Conservation (phyloP, 23 tunicate genomes). For the Styela plicata region DNA sequence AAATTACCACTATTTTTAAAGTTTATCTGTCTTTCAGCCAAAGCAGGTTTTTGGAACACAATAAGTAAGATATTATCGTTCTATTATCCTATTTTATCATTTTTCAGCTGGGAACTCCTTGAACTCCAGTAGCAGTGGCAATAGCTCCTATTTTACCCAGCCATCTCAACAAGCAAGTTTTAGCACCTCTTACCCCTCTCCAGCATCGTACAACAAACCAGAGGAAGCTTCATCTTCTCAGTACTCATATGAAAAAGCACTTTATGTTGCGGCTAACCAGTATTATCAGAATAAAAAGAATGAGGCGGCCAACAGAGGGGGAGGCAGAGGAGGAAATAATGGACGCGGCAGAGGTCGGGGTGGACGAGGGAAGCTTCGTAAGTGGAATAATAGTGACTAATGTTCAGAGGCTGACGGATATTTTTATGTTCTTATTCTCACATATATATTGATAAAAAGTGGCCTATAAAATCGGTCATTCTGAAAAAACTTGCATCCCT, state of each 20-base stretch:
- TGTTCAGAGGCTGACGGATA: too few relatives aligned
- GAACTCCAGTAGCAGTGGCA: neutral
- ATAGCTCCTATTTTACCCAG: neutral
- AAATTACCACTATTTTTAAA: too few relatives aligned
- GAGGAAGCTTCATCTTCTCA: conserved; percentile 35
- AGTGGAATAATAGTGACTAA: too few relatives aligned
- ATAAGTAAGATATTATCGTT: too few relatives aligned
- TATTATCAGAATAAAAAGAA: conserved; percentile 40
- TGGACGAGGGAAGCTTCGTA: conserved; percentile 9
- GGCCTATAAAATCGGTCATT: too few relatives aligned
- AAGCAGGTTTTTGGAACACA: too few relatives aligned
- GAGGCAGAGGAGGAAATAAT: neutral
- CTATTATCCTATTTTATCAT: too few relatives aligned
- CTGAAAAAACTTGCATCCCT: too few relatives aligned
- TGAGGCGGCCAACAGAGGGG: conserved; percentile 22
- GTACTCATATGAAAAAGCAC: conserved; percentile 68
- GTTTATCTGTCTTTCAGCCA: too few relatives aligned
- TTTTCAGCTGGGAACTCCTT: neutral
- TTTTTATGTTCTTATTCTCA: too few relatives aligned
- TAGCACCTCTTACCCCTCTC: conserved; percentile 19
- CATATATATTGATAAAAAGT: too few relatives aligned
- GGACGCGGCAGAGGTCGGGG: conserved; percentile 42
- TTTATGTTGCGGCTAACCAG: conserved; percentile 66
- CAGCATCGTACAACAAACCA: conserved; percentile 10
- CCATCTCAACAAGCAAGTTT: neutral